Percentiles rank a stretch among this genome's conserved stretches.
phyloP scores from a whole-genome alignment of 2,113 vertebrate species.

The Sakesphorus luctuosus region DNA sequence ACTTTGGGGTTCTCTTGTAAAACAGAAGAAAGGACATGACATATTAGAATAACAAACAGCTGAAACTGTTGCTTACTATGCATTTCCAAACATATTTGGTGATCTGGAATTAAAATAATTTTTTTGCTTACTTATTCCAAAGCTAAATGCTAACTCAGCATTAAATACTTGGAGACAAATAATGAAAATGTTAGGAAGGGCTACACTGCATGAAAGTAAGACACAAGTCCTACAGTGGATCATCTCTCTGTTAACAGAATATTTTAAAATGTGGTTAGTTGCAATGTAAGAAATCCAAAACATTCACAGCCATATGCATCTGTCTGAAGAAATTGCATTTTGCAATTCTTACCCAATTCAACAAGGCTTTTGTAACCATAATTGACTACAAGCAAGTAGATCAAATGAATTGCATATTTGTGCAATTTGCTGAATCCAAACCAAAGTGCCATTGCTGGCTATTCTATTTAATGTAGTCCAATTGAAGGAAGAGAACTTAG shows the following conservation, averaged over 20 bases:
- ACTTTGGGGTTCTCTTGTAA: background rate
- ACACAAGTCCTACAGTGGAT: fast-evolving
- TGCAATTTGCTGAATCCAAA: background rate
- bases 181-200: background rate
- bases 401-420: background rate
- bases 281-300: background rate
- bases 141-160: background rate
- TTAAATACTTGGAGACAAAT: background rate
- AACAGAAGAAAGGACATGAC: background rate
- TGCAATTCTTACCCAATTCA: background rate
- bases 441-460: background rate
- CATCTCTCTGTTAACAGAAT: background rate
- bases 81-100: background rate
- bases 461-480: background rate
- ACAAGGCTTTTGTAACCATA: background rate
- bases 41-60: background rate
- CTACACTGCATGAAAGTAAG: background rate
- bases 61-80: background rate
- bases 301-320: background rate
- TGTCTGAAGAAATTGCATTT: background rate
- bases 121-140: background rate
- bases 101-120: background rate
- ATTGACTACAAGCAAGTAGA: background rate
- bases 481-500: background rate
- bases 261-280: background rate